Percentiles rank a stretch among this genome's conserved stretches.
phyloP scores from a whole-genome alignment of 2,888 invertebrate species.

The Trimorus sp. region DNA sequence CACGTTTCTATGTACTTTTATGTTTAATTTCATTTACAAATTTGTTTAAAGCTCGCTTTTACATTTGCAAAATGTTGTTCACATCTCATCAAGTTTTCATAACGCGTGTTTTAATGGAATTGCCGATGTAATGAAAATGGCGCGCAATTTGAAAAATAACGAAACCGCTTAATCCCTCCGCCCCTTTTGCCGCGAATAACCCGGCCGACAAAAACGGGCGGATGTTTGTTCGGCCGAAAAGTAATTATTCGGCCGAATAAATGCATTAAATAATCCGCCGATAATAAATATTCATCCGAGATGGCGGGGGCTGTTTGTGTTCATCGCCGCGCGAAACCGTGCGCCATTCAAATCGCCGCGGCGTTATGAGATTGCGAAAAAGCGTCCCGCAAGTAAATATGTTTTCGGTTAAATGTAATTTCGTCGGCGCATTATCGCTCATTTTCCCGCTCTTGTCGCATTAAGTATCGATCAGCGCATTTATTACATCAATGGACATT shows the following conservation, averaged over 20 bases:
- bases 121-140: too few species aligned
- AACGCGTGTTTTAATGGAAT: too few species aligned
- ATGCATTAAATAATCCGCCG: slow-evolving; percentile 53
- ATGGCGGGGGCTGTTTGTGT: slow-evolving; percentile 49
- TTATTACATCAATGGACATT: slow-evolving; percentile 52
- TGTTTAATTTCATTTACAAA: too few species aligned
- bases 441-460: slow-evolving; percentile 52
- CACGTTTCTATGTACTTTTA: too few species aligned
- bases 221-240: slow-evolving; percentile 30
- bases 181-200: slow-evolving; percentile 7
- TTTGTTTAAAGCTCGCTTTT: too few species aligned
- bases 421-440: slow-evolving; percentile 49
- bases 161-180: too few species aligned
- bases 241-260: slow-evolving; percentile 59
- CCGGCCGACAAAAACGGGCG: slow-evolving; percentile 9
- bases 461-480: slow-evolving; percentile 54
- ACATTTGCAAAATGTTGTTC: too few species aligned
- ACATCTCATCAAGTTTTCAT: too few species aligned
- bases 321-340: slow-evolving; percentile 52
- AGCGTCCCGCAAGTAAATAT: slow-evolving; percentile 37
- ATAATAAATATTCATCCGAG: slow-evolving; percentile 63
- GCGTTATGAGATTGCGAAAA: slow-evolving; percentile 48
- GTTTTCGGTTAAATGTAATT: slow-evolving; percentile 57
- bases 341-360: slow-evolving; percentile 42
- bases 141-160: too few species aligned